phyloP scores from a whole-genome alignment of 2,888 invertebrate species.

The Eurytoma californica region DNA sequence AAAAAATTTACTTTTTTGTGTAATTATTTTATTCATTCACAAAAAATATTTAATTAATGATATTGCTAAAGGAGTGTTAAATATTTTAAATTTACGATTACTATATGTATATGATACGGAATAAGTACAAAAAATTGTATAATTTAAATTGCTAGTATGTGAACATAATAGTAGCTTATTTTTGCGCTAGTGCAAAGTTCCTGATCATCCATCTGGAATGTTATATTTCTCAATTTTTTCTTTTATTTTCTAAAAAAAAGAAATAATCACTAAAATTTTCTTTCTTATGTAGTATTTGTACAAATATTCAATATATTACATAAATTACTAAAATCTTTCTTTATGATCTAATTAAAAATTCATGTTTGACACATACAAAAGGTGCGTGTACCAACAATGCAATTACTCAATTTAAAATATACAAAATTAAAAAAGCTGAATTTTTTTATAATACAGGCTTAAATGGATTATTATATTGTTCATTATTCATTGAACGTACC shows the following conservation, averaged over 20 bases:
- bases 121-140: conserved; percentile 23
- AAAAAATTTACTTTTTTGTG: conserved; percentile 18
- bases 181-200: conserved; percentile 41
- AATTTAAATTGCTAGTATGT: conserved; percentile 35
- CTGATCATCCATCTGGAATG: conserved; percentile 47
- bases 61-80: conserved; percentile 36
- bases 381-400: conserved; percentile 4
- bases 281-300: conserved; percentile 48
- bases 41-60: conserved; percentile 31
- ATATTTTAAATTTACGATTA: conserved; percentile 40
- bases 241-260: conserved; percentile 23
- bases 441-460: too few species aligned
- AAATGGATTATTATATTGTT: too few species aligned
- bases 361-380: conserved; percentile 18
- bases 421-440: conserved; percentile 5
- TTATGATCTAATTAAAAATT: background rate
- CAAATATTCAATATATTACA: conserved; percentile 49
- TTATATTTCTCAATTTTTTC: conserved; percentile 31
- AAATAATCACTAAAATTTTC: conserved; percentile 15
- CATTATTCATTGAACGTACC: too few species aligned
- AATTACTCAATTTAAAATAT: conserved; percentile 7
- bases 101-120: conserved; percentile 26
- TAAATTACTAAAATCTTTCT: conserved; percentile 29
- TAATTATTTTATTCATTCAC: conserved; percentile 28
- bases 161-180: conserved; percentile 27